Evolutionary conservation across 2,888 invertebrate species (phyloP), one percentile per base, ranked within the genome.

Genomic region (Agrochola circellaris): DNA sequence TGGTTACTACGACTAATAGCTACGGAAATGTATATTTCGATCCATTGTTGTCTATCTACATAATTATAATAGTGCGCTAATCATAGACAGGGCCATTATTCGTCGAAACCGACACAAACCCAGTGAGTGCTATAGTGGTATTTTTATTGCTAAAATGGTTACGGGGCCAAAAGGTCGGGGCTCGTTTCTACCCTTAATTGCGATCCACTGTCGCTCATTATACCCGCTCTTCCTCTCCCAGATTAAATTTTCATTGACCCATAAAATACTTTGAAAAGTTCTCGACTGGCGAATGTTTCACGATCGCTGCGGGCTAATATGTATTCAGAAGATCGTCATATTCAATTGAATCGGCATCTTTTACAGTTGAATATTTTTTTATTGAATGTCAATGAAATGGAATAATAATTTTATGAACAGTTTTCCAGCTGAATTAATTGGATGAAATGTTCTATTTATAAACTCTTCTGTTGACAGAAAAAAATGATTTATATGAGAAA

Each of bases 181-280:
- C 82, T 81, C 86, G 82, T 84, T 87, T 82, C 79, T 84, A 76
- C 86, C 81, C 86, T 85, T 91, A 92, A 93, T 92, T 91, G 91
- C 91, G 86, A 90, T 89, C 88, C 90, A 85, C 87, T 88, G 90
- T 88, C 90, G 89, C 87, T 90, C 89, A 90, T 92, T 91, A 90
- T 86, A 83, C 79, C 70, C 65, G 70, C 83, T 73, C 78, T 82
- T 79, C 70, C 73, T 74, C 75, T 87, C 82, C 79, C 77, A 79
- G 89, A 89, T 92, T 89, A 90, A 90, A 90, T 90, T 92, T 92
- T 90, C 88, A 90, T 85, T 86, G 86, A 74, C 54, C 70, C 76
- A 83, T 90, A 86, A 90, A 89, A 89, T 88, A 89, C 85, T 89
- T 90, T 87, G 78, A 82, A 86, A 88, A 88, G 81, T 89, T 87